phyloP scores from a whole-genome alignment of 2,888 invertebrate genomes.

The Lepidochrysops patricia region DNA sequence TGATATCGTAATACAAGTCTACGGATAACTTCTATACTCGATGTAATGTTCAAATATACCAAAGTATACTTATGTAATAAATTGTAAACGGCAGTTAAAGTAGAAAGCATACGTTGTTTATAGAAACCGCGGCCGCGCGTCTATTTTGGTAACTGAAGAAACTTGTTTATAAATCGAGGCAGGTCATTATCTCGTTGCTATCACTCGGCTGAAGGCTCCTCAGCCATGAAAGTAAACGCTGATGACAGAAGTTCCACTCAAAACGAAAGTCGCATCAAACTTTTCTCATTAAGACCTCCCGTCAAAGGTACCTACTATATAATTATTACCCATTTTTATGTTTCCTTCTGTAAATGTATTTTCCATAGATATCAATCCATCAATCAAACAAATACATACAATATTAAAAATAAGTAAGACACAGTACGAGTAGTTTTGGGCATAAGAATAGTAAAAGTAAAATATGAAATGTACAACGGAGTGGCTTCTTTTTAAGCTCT shows the following conservation, averaged over 20 bases:
- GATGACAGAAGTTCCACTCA: conserved; percentile 68
- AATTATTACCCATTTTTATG: conserved; percentile 59
- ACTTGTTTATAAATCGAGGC: conserved; percentile 53
- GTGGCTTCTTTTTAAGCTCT: too few relatives aligned
- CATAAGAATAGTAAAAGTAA: background rate
- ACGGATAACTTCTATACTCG: background rate
- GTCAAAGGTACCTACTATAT: conserved; percentile 66
- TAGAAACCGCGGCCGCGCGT: conserved; percentile 37
- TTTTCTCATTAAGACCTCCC: conserved; percentile 71
- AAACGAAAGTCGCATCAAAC: conserved; percentile 68
- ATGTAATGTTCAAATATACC: background rate
- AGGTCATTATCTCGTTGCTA: conserved; percentile 49
- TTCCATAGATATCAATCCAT: conserved; percentile 20
- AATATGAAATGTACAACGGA: background rate
- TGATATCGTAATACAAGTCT: too few relatives aligned
- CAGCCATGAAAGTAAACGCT: conserved; percentile 54
- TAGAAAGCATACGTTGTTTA: conserved; percentile 3
- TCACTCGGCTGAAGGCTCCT: conserved; percentile 38
- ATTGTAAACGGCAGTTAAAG: background rate
- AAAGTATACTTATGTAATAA: background rate
- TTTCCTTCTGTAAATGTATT: conserved; percentile 50
- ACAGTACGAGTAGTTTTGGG: background rate
- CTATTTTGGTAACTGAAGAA: conserved; percentile 46
- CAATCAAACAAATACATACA: background rate
- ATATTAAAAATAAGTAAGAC: background rate